Percentiles rank a stretch among this genome's conserved stretches.
Conservation (phyloP, 2,797 vertebrate species). For the Pyrocephalus nanus region DNA sequence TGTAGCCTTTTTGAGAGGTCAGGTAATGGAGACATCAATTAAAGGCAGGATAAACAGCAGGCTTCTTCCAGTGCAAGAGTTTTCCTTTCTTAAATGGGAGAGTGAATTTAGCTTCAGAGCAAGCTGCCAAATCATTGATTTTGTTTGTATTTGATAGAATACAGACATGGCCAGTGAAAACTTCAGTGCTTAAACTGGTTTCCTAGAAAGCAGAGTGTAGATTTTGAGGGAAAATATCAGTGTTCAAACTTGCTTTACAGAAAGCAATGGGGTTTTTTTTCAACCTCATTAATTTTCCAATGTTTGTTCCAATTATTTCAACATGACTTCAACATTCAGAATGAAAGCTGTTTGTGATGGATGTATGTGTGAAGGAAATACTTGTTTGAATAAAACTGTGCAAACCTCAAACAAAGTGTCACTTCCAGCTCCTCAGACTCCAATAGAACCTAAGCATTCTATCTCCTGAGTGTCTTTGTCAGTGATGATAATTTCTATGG, state of each 20-base stretch:
- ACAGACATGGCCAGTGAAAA: neutral
- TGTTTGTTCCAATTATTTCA: neutral
- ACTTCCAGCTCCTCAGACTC: neutral
- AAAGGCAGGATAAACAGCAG: conserved; percentile 15
- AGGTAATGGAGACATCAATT: conserved; percentile 37
- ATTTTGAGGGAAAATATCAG: neutral
- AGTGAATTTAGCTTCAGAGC: neutral
- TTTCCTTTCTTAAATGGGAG: neutral
- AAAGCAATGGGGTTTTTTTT: neutral
- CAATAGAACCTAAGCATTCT: neutral
- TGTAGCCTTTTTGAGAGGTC: conserved; percentile 8
- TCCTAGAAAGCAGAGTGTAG: neutral
- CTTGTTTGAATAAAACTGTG: neutral
- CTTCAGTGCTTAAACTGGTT: neutral
- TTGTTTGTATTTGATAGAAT: neutral
- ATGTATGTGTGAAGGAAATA: neutral
- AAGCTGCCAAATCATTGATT: neutral
- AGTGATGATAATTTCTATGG: neutral
- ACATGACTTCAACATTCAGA: neutral
- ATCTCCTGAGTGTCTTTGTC: neutral
- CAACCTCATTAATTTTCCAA: neutral
- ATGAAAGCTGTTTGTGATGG: neutral
- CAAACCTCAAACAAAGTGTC: neutral
- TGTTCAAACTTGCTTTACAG: neutral
- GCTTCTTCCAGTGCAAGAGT: neutral